Base-by-base conservation (phyloP, 2,113 vertebrate species). In the Megatriorchis doriae region DNA sequence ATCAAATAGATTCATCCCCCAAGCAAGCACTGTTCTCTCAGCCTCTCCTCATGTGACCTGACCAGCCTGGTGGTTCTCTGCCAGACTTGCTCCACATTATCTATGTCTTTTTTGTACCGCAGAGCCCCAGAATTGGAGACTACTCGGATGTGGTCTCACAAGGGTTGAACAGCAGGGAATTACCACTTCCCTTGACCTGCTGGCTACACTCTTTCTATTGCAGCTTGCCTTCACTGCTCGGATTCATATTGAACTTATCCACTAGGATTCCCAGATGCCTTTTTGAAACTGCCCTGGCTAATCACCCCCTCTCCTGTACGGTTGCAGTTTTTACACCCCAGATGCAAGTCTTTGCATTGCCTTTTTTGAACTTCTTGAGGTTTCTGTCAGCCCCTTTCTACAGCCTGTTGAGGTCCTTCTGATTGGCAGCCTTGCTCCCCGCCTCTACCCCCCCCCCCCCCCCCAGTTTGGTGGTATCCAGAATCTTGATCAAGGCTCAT, bases 371-470 rank as follows among this genome's bases (percentile, higher is more conserved):
- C 8, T 56, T 40, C 50, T 10, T 43, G 11, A 68, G 8, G 11
- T 75, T 79, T 90, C 48, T 94, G 4, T 78, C 48, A 56, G 16
- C 18, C 32, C 14, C 22, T 79, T 81, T 85, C 27, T 55, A 29
- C 32, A 82, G 34, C 7, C 9, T 63, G 3, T 34, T 80, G 34
- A 78, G 7, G 16, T 71, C 11, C 15, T 11, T 71, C 20, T 75
- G 26, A n/a, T 36, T 29, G 20, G 9, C 7, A 95, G n/a, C 32
- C 19, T 27, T 62, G 15, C 11, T 86, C 13, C 58, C 25, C 74
- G 6, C 13, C 63, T 91, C n/a, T 18, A 72, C 4, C 2, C 19
- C 6, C 1, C 0, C 7, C 16, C n/a, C 8, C 3, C 11, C 3
- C 10, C 8, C 9, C 11, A 29, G 10, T 63, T 61, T 47, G 7